A percentile compares a stretch with the other conserved stretches of the same genome.
Conservation (phyloP, 2,113 vertebrate genomes). For the Melanostigma gelatinosum region DNA sequence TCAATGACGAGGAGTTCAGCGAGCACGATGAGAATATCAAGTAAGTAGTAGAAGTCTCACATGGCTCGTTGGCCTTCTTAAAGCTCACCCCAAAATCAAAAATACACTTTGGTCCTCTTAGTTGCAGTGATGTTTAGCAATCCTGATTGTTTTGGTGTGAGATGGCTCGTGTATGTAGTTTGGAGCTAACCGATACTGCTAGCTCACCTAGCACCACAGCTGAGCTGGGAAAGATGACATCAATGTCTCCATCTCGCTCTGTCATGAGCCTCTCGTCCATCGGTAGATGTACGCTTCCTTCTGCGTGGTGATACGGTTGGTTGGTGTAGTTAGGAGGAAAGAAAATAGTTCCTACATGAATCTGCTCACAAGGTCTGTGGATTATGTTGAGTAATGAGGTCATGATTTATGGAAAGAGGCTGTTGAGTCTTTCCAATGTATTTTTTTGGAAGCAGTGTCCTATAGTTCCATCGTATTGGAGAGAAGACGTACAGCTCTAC, state of each 20-base stretch:
- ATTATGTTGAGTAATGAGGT: background rate
- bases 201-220: background rate
- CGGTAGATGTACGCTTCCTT: background rate
- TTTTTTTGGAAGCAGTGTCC: background rate
- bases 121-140: background rate
- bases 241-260: background rate
- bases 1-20: constrained; percentile 96
- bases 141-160: background rate
- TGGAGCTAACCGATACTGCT: background rate
- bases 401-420: background rate
- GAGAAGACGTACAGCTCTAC: background rate
- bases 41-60: constrained; percentile 73
- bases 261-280: background rate
- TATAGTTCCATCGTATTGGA: background rate
- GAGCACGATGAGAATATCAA: constrained; percentile 97
- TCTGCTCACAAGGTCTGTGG: background rate
- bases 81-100: background rate
- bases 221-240: background rate
- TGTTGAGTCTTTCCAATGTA: background rate
- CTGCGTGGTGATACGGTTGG: background rate
- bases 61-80: background rate
- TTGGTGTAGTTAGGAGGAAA: background rate
- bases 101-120: background rate
- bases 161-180: background rate
- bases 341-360: no score